Evolutionary conservation across 1,140 invertebrate genomes (phyloP).

Genomic region (Fopius arisanus): DNA sequence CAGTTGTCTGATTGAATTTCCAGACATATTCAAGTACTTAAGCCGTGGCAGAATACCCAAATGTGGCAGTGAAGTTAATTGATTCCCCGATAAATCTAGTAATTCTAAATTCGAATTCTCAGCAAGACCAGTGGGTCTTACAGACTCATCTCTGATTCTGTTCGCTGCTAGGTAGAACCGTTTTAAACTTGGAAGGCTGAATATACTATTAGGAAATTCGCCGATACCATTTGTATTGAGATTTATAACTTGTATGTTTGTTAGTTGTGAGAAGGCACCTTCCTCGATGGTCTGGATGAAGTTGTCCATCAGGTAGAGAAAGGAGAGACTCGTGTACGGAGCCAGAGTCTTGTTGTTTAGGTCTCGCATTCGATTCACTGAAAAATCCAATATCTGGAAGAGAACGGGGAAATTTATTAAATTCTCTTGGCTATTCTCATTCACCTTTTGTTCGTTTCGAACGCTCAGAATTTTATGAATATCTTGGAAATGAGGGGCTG

Average conservation of each 20-base stretch:
- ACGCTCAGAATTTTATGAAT: constrained; percentile 5
- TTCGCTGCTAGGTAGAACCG: constrained; percentile 34
- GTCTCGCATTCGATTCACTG: constrained; percentile 52
- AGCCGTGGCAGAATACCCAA: constrained; percentile 42
- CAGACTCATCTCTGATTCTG: constrained; percentile 40
- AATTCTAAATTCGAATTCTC: constrained; percentile 41
- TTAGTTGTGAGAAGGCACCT: constrained; percentile 47
- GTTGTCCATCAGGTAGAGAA: constrained; percentile 58
- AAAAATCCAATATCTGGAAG: constrained; percentile 54
- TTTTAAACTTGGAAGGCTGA: constrained; percentile 43
- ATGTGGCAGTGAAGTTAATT: constrained; percentile 43
- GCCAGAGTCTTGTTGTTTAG: constrained; percentile 52
- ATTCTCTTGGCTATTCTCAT: neutral
- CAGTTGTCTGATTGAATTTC: constrained; percentile 52
- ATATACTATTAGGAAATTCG: constrained; percentile 45
- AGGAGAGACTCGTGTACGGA: constrained; percentile 50
- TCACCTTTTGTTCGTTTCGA: constrained; percentile 1
- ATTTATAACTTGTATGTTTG: constrained; percentile 54
- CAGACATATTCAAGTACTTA: constrained; percentile 51
- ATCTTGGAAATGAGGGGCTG: neutral
- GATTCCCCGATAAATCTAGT: constrained; percentile 46
- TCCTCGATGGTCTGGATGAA: constrained; percentile 54
- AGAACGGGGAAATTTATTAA: constrained; percentile 25
- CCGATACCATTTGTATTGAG: constrained; percentile 46
- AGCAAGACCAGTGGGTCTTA: constrained; percentile 28